Conservation (phyloP, 2,797 vertebrate genomes). For the Myotis planiceps region DNA sequence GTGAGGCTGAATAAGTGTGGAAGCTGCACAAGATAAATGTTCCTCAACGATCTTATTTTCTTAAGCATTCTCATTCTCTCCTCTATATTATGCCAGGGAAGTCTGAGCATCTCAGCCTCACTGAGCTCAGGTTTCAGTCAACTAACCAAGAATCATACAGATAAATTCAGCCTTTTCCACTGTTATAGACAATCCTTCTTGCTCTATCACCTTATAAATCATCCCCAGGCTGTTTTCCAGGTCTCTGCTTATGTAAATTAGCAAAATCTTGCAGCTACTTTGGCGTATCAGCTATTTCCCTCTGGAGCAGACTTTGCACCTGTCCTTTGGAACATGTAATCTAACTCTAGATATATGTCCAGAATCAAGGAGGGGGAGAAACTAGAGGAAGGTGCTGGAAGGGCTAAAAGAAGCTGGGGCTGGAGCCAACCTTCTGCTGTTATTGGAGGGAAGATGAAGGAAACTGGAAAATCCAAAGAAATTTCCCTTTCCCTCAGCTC, state of each 20-base stretch:
- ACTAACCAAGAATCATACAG: constrained; percentile 25
- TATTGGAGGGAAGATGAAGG: neutral
- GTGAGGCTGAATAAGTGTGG: neutral
- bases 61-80: neutral
- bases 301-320: neutral
- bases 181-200: neutral
- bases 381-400: neutral
- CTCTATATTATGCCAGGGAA: neutral
- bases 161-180: constrained; percentile 26
- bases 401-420: neutral
- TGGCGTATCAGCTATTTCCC: neutral
- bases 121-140: constrained; percentile 21
- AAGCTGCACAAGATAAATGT: neutral
- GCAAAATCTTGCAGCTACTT: neutral
- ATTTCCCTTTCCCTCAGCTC: neutral
- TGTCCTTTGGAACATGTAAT: neutral
- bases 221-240: constrained; percentile 11
- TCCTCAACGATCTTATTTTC: neutral
- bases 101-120: constrained; percentile 32
- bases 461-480: constrained; percentile 1
- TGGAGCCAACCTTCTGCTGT: neutral
- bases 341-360: neutral
- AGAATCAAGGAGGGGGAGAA: neutral
- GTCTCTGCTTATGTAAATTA: constrained; percentile 44
- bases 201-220: constrained; percentile 22